These are phyloP conservation scores for Entelurus aequoreus DNA, from an alignment of 2,113 vertebrate genomes.

Conservation along the genomic window DNA sequence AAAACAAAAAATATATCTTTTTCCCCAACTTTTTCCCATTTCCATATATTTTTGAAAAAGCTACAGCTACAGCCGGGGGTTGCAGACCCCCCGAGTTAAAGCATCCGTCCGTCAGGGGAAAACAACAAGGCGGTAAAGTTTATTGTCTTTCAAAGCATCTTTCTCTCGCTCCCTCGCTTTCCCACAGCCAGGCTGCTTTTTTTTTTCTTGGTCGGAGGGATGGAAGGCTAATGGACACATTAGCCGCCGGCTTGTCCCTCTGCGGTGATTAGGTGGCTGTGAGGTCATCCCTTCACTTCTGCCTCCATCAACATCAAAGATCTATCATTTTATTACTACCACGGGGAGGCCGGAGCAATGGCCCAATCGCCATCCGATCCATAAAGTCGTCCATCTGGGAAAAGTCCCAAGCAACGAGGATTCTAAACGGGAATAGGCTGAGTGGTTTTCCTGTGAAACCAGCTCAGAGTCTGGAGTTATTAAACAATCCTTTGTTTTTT, in stretches of 20 bases:
- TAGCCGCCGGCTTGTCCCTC: constrained; percentile 54
- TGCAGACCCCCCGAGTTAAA: neutral
- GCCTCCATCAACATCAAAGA: constrained; percentile 58
- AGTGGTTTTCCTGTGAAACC: neutral
- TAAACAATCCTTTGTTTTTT: neutral
- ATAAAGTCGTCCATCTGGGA: constrained; percentile 6
- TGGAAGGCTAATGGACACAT: constrained; percentile 62
- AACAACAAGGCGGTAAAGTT: neutral
- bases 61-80: too few relatives aligned
- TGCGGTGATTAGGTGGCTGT: constrained; percentile 60
- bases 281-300: constrained; percentile 68
- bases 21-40: too few relatives aligned
- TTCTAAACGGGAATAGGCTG: neutral
- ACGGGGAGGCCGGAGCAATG: constrained; percentile 1
- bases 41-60: too few relatives aligned
- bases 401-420: neutral
- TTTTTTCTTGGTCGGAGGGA: constrained; percentile 31
- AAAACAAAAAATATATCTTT: too few relatives aligned
- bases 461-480: neutral
- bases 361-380: neutral
- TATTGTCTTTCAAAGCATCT: constrained; percentile 20
- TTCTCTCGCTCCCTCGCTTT: constrained; percentile 13
- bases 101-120: neutral
- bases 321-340: constrained; percentile 63
- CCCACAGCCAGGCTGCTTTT: constrained; percentile 20